Evolutionary conservation across 2,797 vertebrate species (phyloP).

Genomic region (Emydoidea blandingii): DNA sequence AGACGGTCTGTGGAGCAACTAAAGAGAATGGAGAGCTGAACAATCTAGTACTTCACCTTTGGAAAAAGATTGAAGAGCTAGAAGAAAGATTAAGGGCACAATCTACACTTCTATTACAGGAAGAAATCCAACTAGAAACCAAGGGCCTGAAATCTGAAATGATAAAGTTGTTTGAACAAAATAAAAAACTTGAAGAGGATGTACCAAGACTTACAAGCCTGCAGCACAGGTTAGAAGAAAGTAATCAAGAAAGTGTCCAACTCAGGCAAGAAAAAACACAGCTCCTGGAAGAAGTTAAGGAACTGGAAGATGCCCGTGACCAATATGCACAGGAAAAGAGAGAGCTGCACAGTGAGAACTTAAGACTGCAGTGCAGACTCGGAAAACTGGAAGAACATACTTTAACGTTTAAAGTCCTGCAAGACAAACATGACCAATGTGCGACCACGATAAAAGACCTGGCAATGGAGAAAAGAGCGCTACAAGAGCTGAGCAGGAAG

Average conservation of each 20-base stretch:
- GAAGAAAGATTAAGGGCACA: constrained; percentile 73
- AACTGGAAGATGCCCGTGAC: neutral
- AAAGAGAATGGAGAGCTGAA: constrained; percentile 81
- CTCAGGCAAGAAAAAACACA: neutral
- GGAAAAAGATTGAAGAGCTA: constrained; percentile 78
- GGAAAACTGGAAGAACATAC: neutral
- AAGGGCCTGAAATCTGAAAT: constrained; percentile 76
- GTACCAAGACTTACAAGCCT: constrained; percentile 52
- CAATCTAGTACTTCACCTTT: constrained; percentile 80
- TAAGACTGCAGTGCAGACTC: neutral
- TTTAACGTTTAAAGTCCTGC: fast-evolving
- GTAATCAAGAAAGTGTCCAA: constrained; percentile 63
- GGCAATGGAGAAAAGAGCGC: constrained; percentile 30
- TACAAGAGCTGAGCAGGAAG: constrained; percentile 45
- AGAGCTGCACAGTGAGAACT: neutral
- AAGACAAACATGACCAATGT: fast-evolving
- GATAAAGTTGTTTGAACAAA: constrained; percentile 67
- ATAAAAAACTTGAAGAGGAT: constrained; percentile 68
- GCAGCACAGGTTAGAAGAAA: constrained; percentile 68
- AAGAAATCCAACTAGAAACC: constrained; percentile 77
- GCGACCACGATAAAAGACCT: neutral
- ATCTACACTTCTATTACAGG: constrained; percentile 66
- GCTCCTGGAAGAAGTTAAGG: neutral
- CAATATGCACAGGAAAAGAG: fast-evolving
- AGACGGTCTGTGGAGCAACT: constrained; percentile 45